These are phyloP conservation scores for Halcyon leucocephala DNA, from an alignment of 2,797 vertebrate genomes.

Conservation along the genomic window DNA sequence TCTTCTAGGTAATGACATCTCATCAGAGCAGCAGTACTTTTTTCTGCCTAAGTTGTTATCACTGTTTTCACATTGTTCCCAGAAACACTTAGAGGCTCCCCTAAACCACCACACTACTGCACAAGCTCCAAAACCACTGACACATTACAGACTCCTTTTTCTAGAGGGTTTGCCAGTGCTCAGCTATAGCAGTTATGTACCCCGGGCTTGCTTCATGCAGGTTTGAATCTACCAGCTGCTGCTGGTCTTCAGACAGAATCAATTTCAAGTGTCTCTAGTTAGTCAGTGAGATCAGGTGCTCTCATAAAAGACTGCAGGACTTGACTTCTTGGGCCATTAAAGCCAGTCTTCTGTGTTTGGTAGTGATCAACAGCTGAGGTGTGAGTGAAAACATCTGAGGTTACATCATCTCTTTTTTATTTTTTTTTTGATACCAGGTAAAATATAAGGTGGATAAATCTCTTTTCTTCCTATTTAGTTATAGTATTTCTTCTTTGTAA, in stretches of 20 bases:
- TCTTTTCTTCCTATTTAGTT: not conserved
- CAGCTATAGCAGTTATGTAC: not conserved
- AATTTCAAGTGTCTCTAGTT: conserved; percentile 26
- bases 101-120: not conserved
- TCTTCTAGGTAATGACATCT: not conserved
- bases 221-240: conserved; percentile 16
- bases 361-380: not conserved
- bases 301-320: not conserved
- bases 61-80: not conserved
- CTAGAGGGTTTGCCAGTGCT: not conserved
- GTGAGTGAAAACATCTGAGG: not conserved
- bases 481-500: not conserved
- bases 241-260: not conserved
- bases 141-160: not conserved
- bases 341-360: not conserved
- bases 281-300: conserved; percentile 8
- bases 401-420: not conserved
- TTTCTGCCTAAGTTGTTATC: not conserved
- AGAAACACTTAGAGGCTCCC: not conserved
- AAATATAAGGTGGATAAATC: not conserved
- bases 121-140: not conserved
- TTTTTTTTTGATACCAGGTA: not conserved
- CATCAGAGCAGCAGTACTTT: not conserved
- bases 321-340: not conserved
- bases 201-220: not conserved